Percentiles rank a stretch among this genome's conserved stretches.
Evolutionary conservation across 2,113 vertebrate species (phyloP).

Genomic region (Ochotona princeps): DNA sequence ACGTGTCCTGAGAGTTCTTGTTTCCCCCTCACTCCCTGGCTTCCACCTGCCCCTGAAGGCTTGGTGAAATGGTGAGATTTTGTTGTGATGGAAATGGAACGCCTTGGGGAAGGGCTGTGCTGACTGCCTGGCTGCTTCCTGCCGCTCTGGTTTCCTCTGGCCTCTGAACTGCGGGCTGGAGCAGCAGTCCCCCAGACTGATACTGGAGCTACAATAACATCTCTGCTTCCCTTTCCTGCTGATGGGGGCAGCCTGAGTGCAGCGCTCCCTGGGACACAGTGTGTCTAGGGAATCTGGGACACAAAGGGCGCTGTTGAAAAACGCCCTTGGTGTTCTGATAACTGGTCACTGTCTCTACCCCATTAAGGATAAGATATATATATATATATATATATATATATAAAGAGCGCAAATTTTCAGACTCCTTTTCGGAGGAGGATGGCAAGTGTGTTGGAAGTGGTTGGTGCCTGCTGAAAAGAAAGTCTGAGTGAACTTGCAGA

Average conservation of each 20-base stretch:
- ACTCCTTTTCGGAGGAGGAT: background rate
- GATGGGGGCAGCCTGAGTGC: slow-evolving; percentile 11
- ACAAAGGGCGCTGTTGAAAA: slow-evolving; percentile 36
- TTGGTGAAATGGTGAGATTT: slow-evolving; percentile 47
- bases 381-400: background rate
- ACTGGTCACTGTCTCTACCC: background rate
- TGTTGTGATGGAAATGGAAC: slow-evolving; percentile 42
- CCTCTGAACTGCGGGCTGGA: slow-evolving; percentile 56
- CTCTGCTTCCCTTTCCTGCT: slow-evolving; percentile 61
- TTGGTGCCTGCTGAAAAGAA: slow-evolving; percentile 17
- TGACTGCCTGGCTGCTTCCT: slow-evolving; percentile 68
- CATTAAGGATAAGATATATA: background rate
- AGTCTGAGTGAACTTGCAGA: slow-evolving; percentile 14
- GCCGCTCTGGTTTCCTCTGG: slow-evolving; percentile 70
- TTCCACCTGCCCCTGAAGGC: slow-evolving; percentile 30
- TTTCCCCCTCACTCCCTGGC: background rate
- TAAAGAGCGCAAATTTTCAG: slow-evolving; percentile 42
- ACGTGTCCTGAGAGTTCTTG: background rate
- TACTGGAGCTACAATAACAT: slow-evolving; percentile 23
- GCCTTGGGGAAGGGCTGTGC: slow-evolving; percentile 57
- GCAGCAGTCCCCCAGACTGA: slow-evolving; percentile 8
- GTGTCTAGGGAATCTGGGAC: background rate
- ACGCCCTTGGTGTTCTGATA: background rate
- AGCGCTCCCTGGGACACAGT: background rate
- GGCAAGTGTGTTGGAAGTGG: background rate